phyloP scores from a whole-genome alignment of 2,113 vertebrate genomes.

The Propithecus coquereli region DNA sequence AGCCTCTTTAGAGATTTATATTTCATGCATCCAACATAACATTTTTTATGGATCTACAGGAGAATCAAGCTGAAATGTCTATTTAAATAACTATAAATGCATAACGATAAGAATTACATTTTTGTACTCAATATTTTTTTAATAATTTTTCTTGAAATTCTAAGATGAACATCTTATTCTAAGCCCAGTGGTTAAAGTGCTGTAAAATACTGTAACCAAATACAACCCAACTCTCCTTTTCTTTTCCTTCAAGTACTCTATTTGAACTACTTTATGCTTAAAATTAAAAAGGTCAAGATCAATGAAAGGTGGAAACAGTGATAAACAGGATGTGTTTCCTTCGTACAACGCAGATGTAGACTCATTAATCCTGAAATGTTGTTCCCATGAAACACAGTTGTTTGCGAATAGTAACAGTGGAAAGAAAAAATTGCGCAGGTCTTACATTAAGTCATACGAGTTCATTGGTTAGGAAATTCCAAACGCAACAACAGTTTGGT shows the following conservation, averaged over 20 bases:
- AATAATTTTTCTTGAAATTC: neutral
- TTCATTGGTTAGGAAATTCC: slow-evolving; percentile 76
- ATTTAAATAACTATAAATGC: neutral
- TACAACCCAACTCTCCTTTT: neutral
- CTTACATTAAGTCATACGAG: slow-evolving; percentile 74
- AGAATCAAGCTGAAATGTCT: neutral
- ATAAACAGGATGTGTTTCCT: slow-evolving; percentile 63
- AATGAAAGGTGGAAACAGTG: slow-evolving; percentile 35
- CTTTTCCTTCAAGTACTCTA: neutral
- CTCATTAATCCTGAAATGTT: slow-evolving; percentile 71
- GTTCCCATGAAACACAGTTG: slow-evolving; percentile 70
- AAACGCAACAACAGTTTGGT: slow-evolving; percentile 78
- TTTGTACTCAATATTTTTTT: neutral
- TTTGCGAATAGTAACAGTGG: slow-evolving; percentile 73
- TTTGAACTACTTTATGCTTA: slow-evolving; percentile 12
- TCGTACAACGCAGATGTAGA: slow-evolving; percentile 33
- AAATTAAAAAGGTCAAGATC: slow-evolving; percentile 39
- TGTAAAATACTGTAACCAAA: neutral
- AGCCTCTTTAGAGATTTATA: neutral
- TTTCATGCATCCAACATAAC: neutral
- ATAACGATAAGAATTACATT: neutral
- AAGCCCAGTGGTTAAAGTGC: neutral
- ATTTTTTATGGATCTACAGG: neutral
- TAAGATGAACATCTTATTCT: neutral
- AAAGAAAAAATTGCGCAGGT: slow-evolving; percentile 74